phyloP scores from a whole-genome alignment of 2,113 vertebrate species.

The Chaenogobius annularis region DNA sequence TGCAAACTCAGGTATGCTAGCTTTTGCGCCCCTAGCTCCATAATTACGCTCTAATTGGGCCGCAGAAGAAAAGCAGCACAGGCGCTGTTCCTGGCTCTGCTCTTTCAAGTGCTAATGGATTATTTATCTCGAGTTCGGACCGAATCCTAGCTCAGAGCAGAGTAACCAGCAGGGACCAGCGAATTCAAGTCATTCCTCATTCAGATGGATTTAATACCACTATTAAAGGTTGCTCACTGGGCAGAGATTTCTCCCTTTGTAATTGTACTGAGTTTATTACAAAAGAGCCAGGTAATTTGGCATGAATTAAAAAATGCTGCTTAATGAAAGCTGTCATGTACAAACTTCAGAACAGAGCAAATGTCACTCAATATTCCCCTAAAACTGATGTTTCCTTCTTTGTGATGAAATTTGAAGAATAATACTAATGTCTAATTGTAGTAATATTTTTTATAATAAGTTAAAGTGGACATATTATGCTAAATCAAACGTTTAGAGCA shows the following conservation, averaged over 20 bases:
- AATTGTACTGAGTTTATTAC: not conserved
- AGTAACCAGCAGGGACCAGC: conserved; percentile 2
- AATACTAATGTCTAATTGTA: not conserved
- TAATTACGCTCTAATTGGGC: conserved; percentile 5
- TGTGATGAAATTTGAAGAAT: not conserved
- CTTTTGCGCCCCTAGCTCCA: conserved; percentile 1
- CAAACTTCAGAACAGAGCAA: not conserved
- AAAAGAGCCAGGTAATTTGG: conserved; percentile 1
- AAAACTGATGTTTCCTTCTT: not conserved
- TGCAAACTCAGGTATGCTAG: conserved; percentile 4
- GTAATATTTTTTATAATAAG: not conserved
- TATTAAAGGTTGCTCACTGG: conserved; percentile 1
- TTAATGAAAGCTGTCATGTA: not conserved
- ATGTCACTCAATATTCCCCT: not conserved
- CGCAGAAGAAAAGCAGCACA: not conserved
- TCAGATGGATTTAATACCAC: conserved; percentile 10
- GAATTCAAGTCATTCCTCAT: not conserved
- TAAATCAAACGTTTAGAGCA: no score
- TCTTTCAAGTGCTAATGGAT: conserved; percentile 13
- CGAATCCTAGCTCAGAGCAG: not conserved
- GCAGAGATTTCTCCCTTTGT: not conserved
- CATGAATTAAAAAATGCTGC: not conserved
- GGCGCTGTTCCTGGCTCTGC: conserved; percentile 5
- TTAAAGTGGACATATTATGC: not conserved
- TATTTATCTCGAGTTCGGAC: conserved; percentile 7